Conservation (phyloP, 2,797 vertebrate genomes). For the Chaunax sp. region DNA sequence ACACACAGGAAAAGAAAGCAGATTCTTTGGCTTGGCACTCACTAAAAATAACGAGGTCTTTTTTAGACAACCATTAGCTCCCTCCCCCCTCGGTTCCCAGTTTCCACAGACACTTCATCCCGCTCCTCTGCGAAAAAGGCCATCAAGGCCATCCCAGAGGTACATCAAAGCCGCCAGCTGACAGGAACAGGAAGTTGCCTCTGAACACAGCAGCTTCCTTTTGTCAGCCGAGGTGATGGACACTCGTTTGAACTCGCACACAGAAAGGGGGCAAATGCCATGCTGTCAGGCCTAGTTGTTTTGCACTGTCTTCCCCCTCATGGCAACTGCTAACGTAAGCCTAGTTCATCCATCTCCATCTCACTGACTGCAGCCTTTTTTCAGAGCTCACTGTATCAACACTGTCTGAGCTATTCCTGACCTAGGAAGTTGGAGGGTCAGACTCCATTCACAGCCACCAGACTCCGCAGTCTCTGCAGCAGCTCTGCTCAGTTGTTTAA, state of each 20-base stretch:
- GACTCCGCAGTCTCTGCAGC: conserved; percentile 32
- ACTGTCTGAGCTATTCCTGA: conserved; percentile 73
- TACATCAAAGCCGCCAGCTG: conserved; percentile 84
- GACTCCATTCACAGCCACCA: conserved; percentile 53
- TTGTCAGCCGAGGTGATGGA: conserved; percentile 85
- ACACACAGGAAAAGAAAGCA: conserved; percentile 56
- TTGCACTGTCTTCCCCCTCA: conserved; percentile 65
- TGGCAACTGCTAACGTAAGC: conserved; percentile 73
- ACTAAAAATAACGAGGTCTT: conserved; percentile 75
- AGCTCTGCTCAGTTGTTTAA: conserved; percentile 41
- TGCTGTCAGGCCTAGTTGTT: conserved; percentile 65
- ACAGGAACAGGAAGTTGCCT: conserved; percentile 85
- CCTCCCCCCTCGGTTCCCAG: conserved; percentile 48
- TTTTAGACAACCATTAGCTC: conserved; percentile 74
- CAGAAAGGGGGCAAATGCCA: conserved; percentile 76
- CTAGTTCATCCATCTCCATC: conserved; percentile 77
- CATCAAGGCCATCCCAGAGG: conserved; percentile 76
- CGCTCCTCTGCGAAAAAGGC: conserved; percentile 65
- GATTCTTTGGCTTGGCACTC: conserved; percentile 62
- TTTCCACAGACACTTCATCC: conserved; percentile 70
- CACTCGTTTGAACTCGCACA: conserved; percentile 82
- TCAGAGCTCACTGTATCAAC: conserved; percentile 74
- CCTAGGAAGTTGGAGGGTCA: conserved; percentile 67
- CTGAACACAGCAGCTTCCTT: conserved; percentile 84
- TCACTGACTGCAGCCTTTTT: conserved; percentile 75